Evolutionary conservation across 2,113 vertebrate species (phyloP), one percentile per base, ranked within the genome.

Genomic region (Xenopus laevis): DNA sequence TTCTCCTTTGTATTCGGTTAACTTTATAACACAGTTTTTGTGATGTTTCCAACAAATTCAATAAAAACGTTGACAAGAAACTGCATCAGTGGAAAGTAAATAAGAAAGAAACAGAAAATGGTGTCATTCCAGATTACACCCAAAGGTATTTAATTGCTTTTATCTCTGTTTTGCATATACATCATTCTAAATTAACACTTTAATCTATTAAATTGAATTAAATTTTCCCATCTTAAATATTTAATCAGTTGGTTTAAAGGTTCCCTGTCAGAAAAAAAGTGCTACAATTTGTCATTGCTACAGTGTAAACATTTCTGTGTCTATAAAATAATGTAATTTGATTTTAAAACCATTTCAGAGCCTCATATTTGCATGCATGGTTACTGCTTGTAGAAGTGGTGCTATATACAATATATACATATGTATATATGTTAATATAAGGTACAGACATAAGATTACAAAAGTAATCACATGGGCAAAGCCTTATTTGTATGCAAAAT

Each of bases 1-100:
- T 78, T 83, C 78, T 81, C 71, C 71, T 77, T 79, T 71, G 78
- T 71, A 72, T 86, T 79, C 62, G 5, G 61, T 81, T 82, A 81
- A 79, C 68, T 79, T 80, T 84, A 79, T 78, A 83, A 72, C 2
- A 33, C 53, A 81, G 46, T 50, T 55, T 71, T 59, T 27, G 7
- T 61, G 44, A 72, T 78, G 46, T 78, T 65, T 78, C 76, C 73
- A 79, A 72, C 1, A 65, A 64, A 47, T 71, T 21, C 81, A 80
- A 61, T 79, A 82, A 68, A 76, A 72, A 76, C 66, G 9, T 53
- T 65, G 53, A 78, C 70, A 82, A 52, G 55, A 72, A 78, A 68
- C 20, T n/a, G 67, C 71, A 70, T 16, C 40, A 77, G 47, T 69
- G 59, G 30, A 63, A 77, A 70, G 69, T 70, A 70, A 70, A 70